These are phyloP conservation scores for Thumatha senex DNA, from an alignment of 2,888 invertebrate species.

Conservation along the genomic window DNA sequence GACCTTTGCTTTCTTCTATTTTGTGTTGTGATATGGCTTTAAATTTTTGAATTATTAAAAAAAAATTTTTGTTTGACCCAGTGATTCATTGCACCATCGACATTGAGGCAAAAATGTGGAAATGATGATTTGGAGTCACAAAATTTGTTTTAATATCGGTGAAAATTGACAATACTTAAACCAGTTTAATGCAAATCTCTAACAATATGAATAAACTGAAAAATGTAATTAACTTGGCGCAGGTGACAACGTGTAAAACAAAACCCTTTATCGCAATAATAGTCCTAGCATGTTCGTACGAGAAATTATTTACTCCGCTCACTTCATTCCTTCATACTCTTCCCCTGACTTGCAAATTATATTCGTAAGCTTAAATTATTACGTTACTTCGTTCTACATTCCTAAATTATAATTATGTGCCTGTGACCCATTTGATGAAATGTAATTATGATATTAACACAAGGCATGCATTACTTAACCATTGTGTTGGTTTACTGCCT, in stretches of 20 bases:
- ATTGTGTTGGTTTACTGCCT: too few species aligned
- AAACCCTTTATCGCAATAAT: conserved; percentile 40
- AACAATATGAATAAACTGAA: conserved; percentile 34
- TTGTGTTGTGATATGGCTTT: too few species aligned
- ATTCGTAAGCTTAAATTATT: conserved; percentile 70
- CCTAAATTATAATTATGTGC: conserved; percentile 57
- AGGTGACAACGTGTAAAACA: conserved; percentile 36
- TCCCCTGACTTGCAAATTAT: conserved; percentile 68
- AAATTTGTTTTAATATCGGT: too few species aligned
- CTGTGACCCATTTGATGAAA: conserved; percentile 12
- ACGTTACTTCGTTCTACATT: conserved; percentile 50
- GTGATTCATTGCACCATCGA: too few species aligned
- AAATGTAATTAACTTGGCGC: conserved; percentile 35
- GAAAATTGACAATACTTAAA: background rate
- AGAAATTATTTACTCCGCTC: conserved; percentile 63
- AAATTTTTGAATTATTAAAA: too few species aligned
- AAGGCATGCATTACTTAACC: too few species aligned
- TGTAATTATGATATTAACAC: too few species aligned
- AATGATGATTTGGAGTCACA: too few species aligned
- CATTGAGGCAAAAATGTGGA: too few species aligned
- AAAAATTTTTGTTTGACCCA: too few species aligned
- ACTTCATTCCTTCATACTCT: conserved; percentile 68
- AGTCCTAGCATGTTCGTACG: too few species aligned
- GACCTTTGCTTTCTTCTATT: too few species aligned
- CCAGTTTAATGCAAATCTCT: conserved; percentile 25